Evolutionary conservation across 1,140 invertebrate genomes (phyloP), one percentile per base, ranked within the genome.

Genomic region (Nephotettix cincticeps): DNA sequence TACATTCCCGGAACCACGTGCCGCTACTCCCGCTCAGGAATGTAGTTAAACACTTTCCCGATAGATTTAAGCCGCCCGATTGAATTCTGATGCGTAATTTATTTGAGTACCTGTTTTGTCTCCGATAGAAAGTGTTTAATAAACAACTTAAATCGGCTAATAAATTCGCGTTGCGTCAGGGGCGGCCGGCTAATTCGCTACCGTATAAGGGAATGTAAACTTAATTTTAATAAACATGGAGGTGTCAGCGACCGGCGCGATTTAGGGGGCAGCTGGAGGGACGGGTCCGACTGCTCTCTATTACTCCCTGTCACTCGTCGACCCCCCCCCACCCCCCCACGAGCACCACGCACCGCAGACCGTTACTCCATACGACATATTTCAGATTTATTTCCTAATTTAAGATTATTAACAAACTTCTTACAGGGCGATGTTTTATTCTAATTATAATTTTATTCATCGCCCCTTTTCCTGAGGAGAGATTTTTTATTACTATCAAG

Each of bases 141-240:
- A 61, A 61, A 61, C 56, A 61, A 61, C 56, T 27, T 21, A 61
- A 61, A 61, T 61, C 56, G 56, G 25, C 56, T 25, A n/a, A 61
- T 61, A 61, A 61, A 61, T 61, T 21, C 21, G 56, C 25, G 56
- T 61, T 61, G 56, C 56, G 56, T 27, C 56, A 61, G 47, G 25
- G 21, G 23, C 56, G 25, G 9, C 4, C 56, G 11, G 56, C 27
- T 61, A 29, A 61, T 61, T 61, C 56, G 56, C 56, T 61, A 61
- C 56, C 56, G 14, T 21, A 61, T 61, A 61, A 27, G 56, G 56
- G n/a, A 61, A 61, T 61, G 56, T 61, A 61, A 61, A 61, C 56
- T 61, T 61, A 61, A 61, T 61, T 61, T 61, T 61, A 61, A 61
- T 61, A 61, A 61, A 61, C 56, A 61, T 61, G 6, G 56, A 61